Evolutionary conservation across 1,140 invertebrate genomes (phyloP), one percentile per base, ranked within the genome.

Genomic region (Platyscapa corneri): DNA sequence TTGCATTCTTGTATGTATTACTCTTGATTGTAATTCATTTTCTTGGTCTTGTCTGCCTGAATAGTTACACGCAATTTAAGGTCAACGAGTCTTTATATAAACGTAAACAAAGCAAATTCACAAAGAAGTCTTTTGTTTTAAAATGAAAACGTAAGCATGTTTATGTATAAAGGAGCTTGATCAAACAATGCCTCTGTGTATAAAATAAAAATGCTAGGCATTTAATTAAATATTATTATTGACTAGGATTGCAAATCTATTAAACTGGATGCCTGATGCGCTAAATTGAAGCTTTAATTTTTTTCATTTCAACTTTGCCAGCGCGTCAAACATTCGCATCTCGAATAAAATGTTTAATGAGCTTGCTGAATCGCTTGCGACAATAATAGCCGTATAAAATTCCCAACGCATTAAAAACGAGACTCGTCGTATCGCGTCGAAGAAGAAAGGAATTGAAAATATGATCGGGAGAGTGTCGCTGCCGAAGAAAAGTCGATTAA

Each of bases 51-150:
- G 39, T 27, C 39, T 53, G 14, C 30, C 20, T 53, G 23, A 53
- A 76, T 34, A 76, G 75, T 53, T 34, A 18, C n/a, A 34, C 10
- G n/a, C 46, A 34, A 53, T 76, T 53, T 53, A 76, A 76, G 75
- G 46, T 76, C 46, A 76, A 53, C 39, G 75, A 53, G 75, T 53
- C 30, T 76, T 53, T 76, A 34, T 42, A 46, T 76, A 76, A 53
- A 76, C 16, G 75, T 53, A 76, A 53, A 1, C 42, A 23, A 76
- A 53, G 46, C 75, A 76, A 53, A 76, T 53, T 76, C 42, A 76
- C 46, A 76, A 76, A 76, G 74, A 14, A 76, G 75, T 53, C 75
- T 76, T 76, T 76, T 76, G 75, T 76, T 76, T 74, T 74, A 42
- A 42, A 74, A 42, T 74, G 37, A 74, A 74, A 60, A 42, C 27